Conservation (phyloP, 2,113 vertebrate genomes). For the Castor canadensis region DNA sequence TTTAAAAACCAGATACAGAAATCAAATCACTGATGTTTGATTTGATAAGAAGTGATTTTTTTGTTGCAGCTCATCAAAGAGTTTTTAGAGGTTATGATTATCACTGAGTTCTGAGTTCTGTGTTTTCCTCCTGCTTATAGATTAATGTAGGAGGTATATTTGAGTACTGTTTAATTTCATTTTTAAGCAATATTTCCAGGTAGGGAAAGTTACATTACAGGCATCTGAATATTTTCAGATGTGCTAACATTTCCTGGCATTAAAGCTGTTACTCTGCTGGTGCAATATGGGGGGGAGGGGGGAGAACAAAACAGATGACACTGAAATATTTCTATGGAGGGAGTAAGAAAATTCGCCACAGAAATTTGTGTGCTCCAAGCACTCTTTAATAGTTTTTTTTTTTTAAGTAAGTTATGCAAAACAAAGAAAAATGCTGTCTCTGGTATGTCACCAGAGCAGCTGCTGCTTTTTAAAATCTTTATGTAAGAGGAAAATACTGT, state of each 20-base stretch:
- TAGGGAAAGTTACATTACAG: not conserved
- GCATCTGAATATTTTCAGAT: not conserved
- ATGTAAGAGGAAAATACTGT: not conserved
- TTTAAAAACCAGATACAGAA: not conserved
- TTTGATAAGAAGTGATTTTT: constrained; percentile 10
- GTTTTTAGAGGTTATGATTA: constrained; percentile 10
- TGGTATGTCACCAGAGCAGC: not conserved
- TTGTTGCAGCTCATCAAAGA: not conserved
- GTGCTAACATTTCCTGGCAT: not conserved
- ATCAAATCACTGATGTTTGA: not conserved
- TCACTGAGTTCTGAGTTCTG: not conserved
- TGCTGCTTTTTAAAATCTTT: constrained; percentile 15
- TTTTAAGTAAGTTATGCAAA: constrained; percentile 6
- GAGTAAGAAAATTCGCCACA: not conserved
- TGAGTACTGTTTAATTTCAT: constrained; percentile 26
- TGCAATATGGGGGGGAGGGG: not conserved
- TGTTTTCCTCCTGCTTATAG: not conserved
- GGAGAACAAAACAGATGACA: not conserved
- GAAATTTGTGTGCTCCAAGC: not conserved
- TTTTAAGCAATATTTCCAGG: constrained; percentile 16
- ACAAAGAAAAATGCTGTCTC: not conserved
- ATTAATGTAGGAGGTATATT: not conserved
- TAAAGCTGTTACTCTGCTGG: not conserved
- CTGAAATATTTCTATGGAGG: not conserved
- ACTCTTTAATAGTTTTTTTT: not conserved